Base-by-base conservation (phyloP, 2,113 vertebrate genomes). In the Cinclus cinclus region DNA sequence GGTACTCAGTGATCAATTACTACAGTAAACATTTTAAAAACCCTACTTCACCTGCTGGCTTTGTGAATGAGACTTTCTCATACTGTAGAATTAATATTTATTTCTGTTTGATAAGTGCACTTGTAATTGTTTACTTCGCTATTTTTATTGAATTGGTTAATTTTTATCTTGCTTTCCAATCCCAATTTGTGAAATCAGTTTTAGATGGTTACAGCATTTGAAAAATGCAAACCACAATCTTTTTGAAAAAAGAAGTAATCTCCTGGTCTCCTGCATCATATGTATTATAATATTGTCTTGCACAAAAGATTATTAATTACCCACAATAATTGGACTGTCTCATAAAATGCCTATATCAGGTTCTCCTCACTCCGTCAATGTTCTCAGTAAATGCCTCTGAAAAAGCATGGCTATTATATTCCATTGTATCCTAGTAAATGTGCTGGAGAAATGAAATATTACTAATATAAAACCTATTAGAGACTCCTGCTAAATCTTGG, bases 281-380 rank as follows among this genome's bases (percentile, higher is more conserved):
- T 64, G 28, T 69, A 31, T 62, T 84, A 42, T 30, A 84, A 42
- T 70, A 81, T 82, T 92, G 37, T 58, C 31, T 86, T 83, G 78
- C 76, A 83, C 71, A 94, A 87, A 94, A 94, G 56, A 92, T 94
- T 94, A 94, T 93, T 95, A 95, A 90, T 93, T 94, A 35, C 69
- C 46, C 37, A 73, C 49, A 93, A 35, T 84, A 96, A 91, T 71
- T 92, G 83, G 92, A 73, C 86, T 82, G 73, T 70, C 64, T 58
- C 83, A 68, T 53, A 87, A 87, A 93, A 75, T 77, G 86, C 79
- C 64, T 86, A 2, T 53, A 59, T 70, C 79, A 68, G 30, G 15
- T 71, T 69, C 49, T 83, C 47, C 49, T 78, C 35, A 12, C 56
- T 83, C 64, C 64, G 68, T 88, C 76, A 83, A 47, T 60, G 59